Evolutionary conservation across 2,797 vertebrate genomes (phyloP).

Genomic region (Carcharodon carcharias): DNA sequence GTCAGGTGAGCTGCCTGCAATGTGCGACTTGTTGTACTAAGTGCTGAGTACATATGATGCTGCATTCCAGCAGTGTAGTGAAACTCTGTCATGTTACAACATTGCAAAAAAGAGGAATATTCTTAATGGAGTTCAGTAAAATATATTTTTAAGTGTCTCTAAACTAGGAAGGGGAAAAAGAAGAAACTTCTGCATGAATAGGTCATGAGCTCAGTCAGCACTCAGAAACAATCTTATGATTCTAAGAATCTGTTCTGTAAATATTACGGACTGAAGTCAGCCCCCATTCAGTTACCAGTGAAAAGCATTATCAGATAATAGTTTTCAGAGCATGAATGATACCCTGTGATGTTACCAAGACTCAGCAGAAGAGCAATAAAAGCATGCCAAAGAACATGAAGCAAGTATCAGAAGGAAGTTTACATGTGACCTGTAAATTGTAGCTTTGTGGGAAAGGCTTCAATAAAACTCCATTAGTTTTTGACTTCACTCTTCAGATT

Average conservation of each 20-base stretch:
- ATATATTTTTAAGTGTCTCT: not conserved
- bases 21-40: not conserved
- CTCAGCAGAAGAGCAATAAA: not conserved
- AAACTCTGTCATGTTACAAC: not conserved
- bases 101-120: not conserved
- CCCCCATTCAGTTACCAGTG: not conserved
- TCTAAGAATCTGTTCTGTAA: not conserved
- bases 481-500: not conserved
- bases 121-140: not conserved
- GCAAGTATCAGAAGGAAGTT: not conserved
- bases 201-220: not conserved
- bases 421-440: not conserved
- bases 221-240: not conserved
- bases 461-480: not conserved
- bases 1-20: not conserved
- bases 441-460: not conserved
- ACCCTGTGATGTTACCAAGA: too few species aligned
- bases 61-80: not conserved
- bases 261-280: not conserved
- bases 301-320: not conserved
- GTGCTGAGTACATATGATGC: not conserved
- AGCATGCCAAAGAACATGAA: not conserved
- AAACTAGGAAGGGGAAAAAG: not conserved
- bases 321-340: not conserved
- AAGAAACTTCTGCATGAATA: not conserved